phyloP scores from a whole-genome alignment of 2,797 vertebrate genomes.

The Centroberyx gerrardi region DNA sequence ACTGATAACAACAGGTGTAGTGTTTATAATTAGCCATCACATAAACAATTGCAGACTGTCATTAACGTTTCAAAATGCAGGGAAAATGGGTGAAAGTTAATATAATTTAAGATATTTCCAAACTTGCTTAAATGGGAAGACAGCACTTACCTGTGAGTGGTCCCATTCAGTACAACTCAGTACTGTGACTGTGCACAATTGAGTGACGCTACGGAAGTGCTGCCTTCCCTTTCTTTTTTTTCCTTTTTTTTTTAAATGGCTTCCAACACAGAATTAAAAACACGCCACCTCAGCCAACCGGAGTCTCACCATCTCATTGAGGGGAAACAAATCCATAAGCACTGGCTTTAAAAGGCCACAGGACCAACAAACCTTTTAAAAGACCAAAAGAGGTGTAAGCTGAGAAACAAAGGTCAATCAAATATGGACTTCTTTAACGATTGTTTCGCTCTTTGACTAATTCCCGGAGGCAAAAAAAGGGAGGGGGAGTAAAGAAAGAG shows the following conservation, averaged over 20 bases:
- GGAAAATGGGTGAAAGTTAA: slow-evolving; percentile 40
- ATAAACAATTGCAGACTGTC: slow-evolving; percentile 49
- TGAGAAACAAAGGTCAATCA: slow-evolving; percentile 85
- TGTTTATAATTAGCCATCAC: slow-evolving; percentile 46
- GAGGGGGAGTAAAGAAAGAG: slow-evolving; percentile 25
- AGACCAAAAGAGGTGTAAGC: slow-evolving; percentile 81
- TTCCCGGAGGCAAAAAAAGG: slow-evolving; percentile 70
- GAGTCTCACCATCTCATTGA: slow-evolving; percentile 55
- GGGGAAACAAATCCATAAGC: slow-evolving; percentile 83
- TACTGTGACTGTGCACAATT: slow-evolving; percentile 24
- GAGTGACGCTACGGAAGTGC: slow-evolving; percentile 14
- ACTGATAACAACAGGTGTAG: slow-evolving; percentile 37
- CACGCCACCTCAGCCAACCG: slow-evolving; percentile 55
- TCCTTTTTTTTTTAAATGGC: slow-evolving; percentile 50
- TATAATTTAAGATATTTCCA: background rate
- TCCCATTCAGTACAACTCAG: slow-evolving; percentile 23
- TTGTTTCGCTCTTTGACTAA: slow-evolving; percentile 81
- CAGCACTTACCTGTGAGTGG: slow-evolving; percentile 13
- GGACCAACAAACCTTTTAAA: slow-evolving; percentile 84
- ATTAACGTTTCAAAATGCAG: slow-evolving; percentile 21
- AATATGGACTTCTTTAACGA: slow-evolving; percentile 84
- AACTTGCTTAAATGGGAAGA: slow-evolving; percentile 29
- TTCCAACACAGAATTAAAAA: slow-evolving; percentile 63
- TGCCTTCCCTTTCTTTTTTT: slow-evolving; percentile 11
- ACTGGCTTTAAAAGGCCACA: slow-evolving; percentile 83